Conservation (phyloP, 2,888 invertebrate genomes). For the Fragum sueziense region DNA sequence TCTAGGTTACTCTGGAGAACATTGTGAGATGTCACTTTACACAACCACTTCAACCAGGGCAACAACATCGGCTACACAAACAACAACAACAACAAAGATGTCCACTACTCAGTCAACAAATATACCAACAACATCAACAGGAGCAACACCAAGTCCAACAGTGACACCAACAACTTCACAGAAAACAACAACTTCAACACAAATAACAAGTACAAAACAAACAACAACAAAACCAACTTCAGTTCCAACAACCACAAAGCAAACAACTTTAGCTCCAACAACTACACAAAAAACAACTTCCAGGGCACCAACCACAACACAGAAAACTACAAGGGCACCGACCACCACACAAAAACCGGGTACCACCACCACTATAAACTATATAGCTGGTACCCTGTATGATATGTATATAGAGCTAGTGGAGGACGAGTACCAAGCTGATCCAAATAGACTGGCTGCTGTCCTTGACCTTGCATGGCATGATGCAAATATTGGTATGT, state of each 20-base stretch:
- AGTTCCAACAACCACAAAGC: slow-evolving; percentile 18
- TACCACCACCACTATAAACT: slow-evolving; percentile 35
- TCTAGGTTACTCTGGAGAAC: slow-evolving; percentile 40
- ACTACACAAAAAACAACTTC: slow-evolving; percentile 8
- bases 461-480: slow-evolving; percentile 48
- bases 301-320: slow-evolving; percentile 22
- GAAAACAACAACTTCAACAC: slow-evolving; percentile 6
- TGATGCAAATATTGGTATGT: slow-evolving; percentile 10
- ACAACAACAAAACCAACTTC: slow-evolving; percentile 21
- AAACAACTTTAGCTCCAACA: slow-evolving; percentile 14
- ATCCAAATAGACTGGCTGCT: slow-evolving; percentile 13
- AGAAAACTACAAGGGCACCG: neutral
- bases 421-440: slow-evolving; percentile 47
- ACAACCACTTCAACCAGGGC: neutral
- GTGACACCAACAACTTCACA: neutral
- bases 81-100: slow-evolving; percentile 1
- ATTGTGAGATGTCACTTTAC: slow-evolving; percentile 30
- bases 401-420: slow-evolving; percentile 52
- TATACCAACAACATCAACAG: slow-evolving; percentile 10
- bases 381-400: slow-evolving; percentile 36
- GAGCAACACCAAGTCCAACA: neutral
- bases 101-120: neutral
- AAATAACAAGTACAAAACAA: slow-evolving; percentile 7
- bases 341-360: slow-evolving; percentile 23
- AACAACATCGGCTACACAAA: slow-evolving; percentile 2